Base-by-base conservation (phyloP, 2,888 invertebrate genomes). In the Adela reaumurella region DNA sequence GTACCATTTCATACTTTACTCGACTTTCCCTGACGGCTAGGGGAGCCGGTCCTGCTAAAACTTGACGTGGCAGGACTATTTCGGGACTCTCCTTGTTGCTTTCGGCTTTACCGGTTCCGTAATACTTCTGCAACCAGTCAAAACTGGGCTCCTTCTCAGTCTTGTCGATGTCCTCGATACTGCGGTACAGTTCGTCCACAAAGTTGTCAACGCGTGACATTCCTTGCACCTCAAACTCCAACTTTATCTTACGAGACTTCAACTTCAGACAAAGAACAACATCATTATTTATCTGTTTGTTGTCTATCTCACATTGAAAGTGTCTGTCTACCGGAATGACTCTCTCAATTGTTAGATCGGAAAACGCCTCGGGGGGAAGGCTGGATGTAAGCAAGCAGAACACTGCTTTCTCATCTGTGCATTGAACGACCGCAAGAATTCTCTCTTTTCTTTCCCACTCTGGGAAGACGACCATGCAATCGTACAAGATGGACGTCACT, bases 311-410 rank as follows among this genome's bases (percentile, higher is more conserved):
- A 74, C 90, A 89, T 66, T 87, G 85, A 67, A 94, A 92, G 60
- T 85, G 84, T 58, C 85, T 84, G 72, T 92, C 89, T 50, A 94
- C 84, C 19, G 93, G 90, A 59, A 93, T 82, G 47, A 90, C 87
- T 67, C 86, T 86, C 70, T 92, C 92, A 59, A 93, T 84, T 14
- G 87, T 85, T 56, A 94, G 78, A 71, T 93, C 92, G 47, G 86
- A 87, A 62, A 87, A 86, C 49, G 85, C 84, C 63, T 83, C 84
- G 17, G 90, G 88, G 57, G 88, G 87, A 58, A 76, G 81, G 59
- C 83, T 82, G 50, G 86, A 74, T 49, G 77, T 70, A 57, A 68
- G 72, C 57, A 78, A 68, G 63, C 77, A 76, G 61, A 80, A 78
- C 48, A 80, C 74, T 49, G 78, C 78, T 59, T 78, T 79, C 65